Evolutionary conservation across 2,797 vertebrate genomes (phyloP).

Genomic region (Phalanger gymnotis): DNA sequence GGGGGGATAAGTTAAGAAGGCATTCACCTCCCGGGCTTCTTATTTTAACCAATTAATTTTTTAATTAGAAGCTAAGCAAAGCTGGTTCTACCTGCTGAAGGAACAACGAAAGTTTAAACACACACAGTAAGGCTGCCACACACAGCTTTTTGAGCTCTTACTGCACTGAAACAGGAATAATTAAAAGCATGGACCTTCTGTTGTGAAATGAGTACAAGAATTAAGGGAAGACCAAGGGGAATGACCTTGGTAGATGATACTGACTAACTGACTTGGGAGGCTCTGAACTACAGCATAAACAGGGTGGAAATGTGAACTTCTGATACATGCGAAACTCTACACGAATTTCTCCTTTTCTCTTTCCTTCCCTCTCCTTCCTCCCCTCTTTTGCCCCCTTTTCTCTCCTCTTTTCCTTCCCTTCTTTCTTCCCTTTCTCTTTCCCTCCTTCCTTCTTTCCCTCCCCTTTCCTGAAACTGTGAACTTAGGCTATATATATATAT

Average conservation of each 20-base stretch:
- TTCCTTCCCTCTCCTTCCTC: background rate
- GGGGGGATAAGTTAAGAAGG: background rate
- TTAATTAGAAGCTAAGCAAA: background rate
- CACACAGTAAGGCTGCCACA: background rate
- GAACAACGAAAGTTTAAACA: background rate
- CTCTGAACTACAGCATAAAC: background rate
- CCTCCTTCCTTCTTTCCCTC: background rate
- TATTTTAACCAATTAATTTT: background rate
- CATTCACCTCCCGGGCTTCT: background rate
- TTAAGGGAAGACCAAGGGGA: background rate
- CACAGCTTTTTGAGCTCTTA: background rate
- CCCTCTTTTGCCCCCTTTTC: background rate
- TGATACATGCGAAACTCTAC: background rate
- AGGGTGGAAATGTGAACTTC: background rate
- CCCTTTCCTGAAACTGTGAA: background rate
- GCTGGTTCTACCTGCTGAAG: background rate
- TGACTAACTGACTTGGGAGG: background rate
- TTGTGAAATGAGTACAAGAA: background rate
- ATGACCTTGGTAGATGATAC: background rate
- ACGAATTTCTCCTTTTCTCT: background rate
- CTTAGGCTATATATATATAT: background rate
- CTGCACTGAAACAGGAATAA: background rate
- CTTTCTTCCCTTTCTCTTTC: background rate
- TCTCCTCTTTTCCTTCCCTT: background rate
- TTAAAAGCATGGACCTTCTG: background rate